phyloP scores from a whole-genome alignment of 1,140 invertebrate species.

The Mylabris phalerata region DNA sequence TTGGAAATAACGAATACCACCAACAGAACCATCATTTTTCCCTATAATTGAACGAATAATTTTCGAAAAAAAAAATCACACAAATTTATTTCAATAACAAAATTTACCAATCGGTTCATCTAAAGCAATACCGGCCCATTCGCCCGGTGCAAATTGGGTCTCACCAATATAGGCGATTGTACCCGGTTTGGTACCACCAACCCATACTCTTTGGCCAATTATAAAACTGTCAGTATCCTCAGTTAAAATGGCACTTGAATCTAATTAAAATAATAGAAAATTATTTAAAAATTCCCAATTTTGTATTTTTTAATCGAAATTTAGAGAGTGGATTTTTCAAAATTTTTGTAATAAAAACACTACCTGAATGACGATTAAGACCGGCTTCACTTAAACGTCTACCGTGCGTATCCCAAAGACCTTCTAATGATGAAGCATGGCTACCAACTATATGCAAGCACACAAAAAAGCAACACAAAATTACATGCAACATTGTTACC shows the following conservation, averaged over 20 bases:
- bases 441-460: slow-evolving; percentile 51
- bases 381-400: slow-evolving; percentile 62
- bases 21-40: slow-evolving; percentile 96
- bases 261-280: too few species aligned
- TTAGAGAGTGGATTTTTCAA: neutral
- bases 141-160: slow-evolving; percentile 90
- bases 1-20: slow-evolving; percentile 86
- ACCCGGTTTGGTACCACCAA: slow-evolving; percentile 91
- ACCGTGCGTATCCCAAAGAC: slow-evolving; percentile 56
- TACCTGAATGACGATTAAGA: slow-evolving; percentile 64
- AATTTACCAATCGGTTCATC: slow-evolving; percentile 80
- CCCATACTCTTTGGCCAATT: slow-evolving; percentile 91
- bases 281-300: too few species aligned
- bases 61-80: neutral
- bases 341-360: neutral
- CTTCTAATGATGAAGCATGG: slow-evolving; percentile 58
- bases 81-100: too few species aligned
- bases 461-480: slow-evolving; percentile 39
- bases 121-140: slow-evolving; percentile 95
- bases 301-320: neutral
- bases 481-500: slow-evolving; percentile 42
- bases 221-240: slow-evolving; percentile 93
- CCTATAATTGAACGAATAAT: slow-evolving; percentile 49
- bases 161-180: slow-evolving; percentile 97
- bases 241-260: slow-evolving; percentile 76